A percentile compares a stretch with the other conserved stretches of the same genome.
These are phyloP conservation scores for Campylomormyrus numenius DNA, from an alignment of 2,113 vertebrate genomes.

Conservation along the genomic window DNA sequence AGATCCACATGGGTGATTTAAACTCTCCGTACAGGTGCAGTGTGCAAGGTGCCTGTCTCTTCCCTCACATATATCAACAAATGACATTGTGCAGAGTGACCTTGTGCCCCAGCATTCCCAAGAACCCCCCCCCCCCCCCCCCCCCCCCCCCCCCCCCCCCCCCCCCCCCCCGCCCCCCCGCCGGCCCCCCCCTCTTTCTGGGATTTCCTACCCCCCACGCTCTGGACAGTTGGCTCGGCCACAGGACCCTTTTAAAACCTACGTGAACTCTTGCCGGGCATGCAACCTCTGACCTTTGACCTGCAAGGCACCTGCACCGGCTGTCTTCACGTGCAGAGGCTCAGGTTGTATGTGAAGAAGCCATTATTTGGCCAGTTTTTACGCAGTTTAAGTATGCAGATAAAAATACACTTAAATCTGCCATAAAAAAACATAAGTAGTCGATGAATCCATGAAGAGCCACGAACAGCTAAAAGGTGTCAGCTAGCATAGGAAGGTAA, in stretches of 20 bases:
- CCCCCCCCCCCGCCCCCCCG: not conserved
- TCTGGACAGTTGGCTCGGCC: conserved; percentile 63
- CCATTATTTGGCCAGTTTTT: not conserved
- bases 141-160: conserved; percentile 12
- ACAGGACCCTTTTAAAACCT: conserved; percentile 50
- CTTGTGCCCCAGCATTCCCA: conserved; percentile 48
- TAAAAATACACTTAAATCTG: not conserved
- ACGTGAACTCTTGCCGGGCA: conserved; percentile 18
- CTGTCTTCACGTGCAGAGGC: conserved; percentile 1
- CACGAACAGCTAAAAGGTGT: not conserved
- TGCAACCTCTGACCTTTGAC: conserved; percentile 27
- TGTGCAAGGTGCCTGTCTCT: conserved; percentile 53
- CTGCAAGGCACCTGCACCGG: conserved; percentile 25
- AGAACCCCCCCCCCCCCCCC: not conserved
- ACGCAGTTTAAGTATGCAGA: not conserved
- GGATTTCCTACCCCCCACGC: conserved; percentile 64
- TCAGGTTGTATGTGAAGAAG: not conserved
- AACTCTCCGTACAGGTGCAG: conserved; percentile 58
- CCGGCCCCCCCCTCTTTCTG: conserved; percentile 19
- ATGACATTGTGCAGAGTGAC: conserved; percentile 28
- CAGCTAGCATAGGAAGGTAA: no score
- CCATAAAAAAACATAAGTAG: not conserved
- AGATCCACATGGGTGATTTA: conserved; percentile 39
- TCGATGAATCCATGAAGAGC: not conserved
- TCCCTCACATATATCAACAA: conserved; percentile 36